Evolutionary conservation across 2,797 vertebrate genomes (phyloP), one percentile per base, ranked within the genome.

Genomic region (Scarus forsteni): DNA sequence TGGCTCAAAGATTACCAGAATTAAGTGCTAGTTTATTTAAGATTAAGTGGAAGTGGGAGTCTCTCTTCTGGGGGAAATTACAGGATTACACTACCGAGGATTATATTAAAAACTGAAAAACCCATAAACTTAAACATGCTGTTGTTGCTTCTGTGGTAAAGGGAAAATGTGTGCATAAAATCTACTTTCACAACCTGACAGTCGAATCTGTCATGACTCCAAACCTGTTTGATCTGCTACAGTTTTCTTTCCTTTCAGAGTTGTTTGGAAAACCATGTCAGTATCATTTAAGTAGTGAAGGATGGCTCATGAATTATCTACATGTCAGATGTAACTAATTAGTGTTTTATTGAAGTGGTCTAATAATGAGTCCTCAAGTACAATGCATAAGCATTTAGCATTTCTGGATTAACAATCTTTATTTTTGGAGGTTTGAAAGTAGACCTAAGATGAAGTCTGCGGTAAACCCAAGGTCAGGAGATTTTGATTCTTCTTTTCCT

Each of bases 41-140:
- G 83, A 88, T 88, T 88, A 89, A 71, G 67, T 78, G 70, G 65
- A 44, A 79, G 75, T 60, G 56, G 73, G 60, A 70, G 65, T 48
- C 75, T 73, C 19, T 27, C 36, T 34, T 45, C 65, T 69, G 42
- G 36, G 81, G 66, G 62, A 89, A 85, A 85, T 86, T 69, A 83
- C 65, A 79, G 79, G 87, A 89, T 90, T 88, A 88, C 63, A 56
- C 46, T 42, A 80, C 52, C 60, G 55, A 72, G 62, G 61, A 59
- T 38, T 54, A 42, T 75, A 71, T 87, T 64, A 72, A 40, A 56
- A 48, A 45, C 57, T 15, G 57, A 35, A 34, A 51, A 50, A 57
- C 27, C 15, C 39, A 12, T 35, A 15, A 60, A 45, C 44, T 6
- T 10, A 8, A 35, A 19, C 9, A 36, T 35, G 27, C 9, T 3